These are phyloP conservation scores for Pitta sordida DNA, from an alignment of 2,113 vertebrate genomes.

Conservation along the genomic window DNA sequence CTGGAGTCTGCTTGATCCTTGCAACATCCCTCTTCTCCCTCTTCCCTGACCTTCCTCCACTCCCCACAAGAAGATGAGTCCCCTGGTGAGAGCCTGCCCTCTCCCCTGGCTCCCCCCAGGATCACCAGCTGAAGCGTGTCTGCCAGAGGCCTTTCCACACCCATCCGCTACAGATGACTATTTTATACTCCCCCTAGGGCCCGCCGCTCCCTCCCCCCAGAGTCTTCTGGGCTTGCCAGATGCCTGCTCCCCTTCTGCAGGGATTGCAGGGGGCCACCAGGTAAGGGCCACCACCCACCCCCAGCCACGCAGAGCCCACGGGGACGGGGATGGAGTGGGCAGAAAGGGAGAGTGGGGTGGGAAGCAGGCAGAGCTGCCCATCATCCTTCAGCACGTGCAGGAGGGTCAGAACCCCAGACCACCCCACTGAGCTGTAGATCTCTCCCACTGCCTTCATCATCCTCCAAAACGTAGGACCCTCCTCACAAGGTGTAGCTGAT, in stretches of 20 bases:
- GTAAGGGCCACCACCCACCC: constrained; percentile 58
- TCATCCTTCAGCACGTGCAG: neutral
- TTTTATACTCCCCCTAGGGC: constrained; percentile 71
- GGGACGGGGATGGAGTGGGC: neutral
- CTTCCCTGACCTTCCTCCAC: neutral
- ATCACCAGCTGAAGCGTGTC: neutral
- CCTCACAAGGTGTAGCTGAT: rapidly evolving
- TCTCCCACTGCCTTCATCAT: neutral
- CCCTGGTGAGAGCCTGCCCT: neutral
- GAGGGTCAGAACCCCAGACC: neutral
- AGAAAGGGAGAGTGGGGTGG: neutral
- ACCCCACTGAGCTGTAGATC: neutral
- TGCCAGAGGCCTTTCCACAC: neutral
- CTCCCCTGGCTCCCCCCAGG: neutral
- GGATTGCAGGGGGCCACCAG: constrained; percentile 68
- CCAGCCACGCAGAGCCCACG: neutral
- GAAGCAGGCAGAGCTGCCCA: neutral
- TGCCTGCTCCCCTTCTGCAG: constrained; percentile 65
- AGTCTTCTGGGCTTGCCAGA: constrained; percentile 65
- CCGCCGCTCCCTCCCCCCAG: constrained; percentile 66
- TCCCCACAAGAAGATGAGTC: neutral
- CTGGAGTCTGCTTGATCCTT: neutral
- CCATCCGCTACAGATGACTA: constrained; percentile 49
- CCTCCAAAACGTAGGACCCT: neutral
- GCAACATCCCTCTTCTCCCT: neutral